Base-by-base conservation (phyloP, 2,113 vertebrate species). In the Varanus salvator region DNA sequence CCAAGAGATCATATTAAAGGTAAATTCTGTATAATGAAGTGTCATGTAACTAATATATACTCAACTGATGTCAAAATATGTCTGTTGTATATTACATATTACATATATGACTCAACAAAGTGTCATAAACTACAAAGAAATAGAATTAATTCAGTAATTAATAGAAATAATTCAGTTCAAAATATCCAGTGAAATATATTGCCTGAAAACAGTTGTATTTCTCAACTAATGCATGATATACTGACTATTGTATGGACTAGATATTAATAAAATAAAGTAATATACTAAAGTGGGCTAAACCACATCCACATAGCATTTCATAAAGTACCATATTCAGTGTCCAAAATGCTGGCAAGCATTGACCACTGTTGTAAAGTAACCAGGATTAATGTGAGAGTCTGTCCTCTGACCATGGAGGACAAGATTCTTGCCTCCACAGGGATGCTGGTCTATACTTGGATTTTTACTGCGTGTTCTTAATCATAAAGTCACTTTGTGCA, bases 381-480 rank as follows among this genome's bases (percentile, higher is more conserved):
- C 71, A 83, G 52, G 60, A 75, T 83, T 34, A 9, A 60, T 57
- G 21, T 74, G 80, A 68, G 76, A 76, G 11, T 19, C 29, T 84
- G 1, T 84, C 11, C 81, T 84, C 84, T 38, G 29, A 8, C 69
- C 38, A 75, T 50, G 50, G 15, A 52, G 29, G 68, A 48, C 38
- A 48, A 8, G 38, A 66, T 8, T 25, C 17, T 31, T 50, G 25
- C 72, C 25, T 74, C 69, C 44, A 75, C 38, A 75, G 69, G 87
- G 54, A 89, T 66, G 27, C 38, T 8, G 19, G 21, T 85, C 88
- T 76, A 84, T 89, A 38, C 38, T 68, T 34, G 11, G 48, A 38
- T 89, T 48, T 89, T 38, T 54, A 17, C n/a, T 76, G 23, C 68
- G 31, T 17, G 21, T 66, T 54, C 38, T 89, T 72, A 89, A 89